Evolutionary conservation across 2,888 invertebrate species (phyloP), one percentile per base, ranked within the genome.

Genomic region (Eucriotettix oculatus): DNA sequence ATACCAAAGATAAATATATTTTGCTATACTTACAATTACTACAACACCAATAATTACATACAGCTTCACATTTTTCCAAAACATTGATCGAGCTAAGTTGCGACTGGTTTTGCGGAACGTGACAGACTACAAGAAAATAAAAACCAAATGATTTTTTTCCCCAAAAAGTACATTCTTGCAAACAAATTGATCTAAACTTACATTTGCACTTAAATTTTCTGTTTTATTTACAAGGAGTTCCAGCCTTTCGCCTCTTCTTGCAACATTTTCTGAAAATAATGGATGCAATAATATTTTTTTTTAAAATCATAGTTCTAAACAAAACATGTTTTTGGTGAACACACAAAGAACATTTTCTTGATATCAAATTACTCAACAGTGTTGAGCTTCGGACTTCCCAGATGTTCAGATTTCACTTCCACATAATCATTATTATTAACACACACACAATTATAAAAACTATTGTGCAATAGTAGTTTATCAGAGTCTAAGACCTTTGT

Each of bases 1-100:
- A 29, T 29, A 29, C 2, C 29, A 29, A 29, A 29, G 29, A 29
- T 29, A 29, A 29, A 29, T 7, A 29, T 29, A 5, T 29, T 29
- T 29, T 29, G 2, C 29, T 7, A 10, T 66, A 77, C 80, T 77
- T 67, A 85, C 86, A 65, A 86, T 76, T 56, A 87, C 74, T 58
- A 85, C 76, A 9, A 78, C 72, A 29, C 77, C 83, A 65, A 86
- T 76, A 64, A 92, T 83, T 12, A 89, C 79, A 67, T 92, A 92
- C 70, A 94, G 79, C 73, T 95, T 94, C 16, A 94, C 82, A 71
- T 92, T 95, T 74, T 94, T 93, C 93, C 93, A 94, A 75, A 91
- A 95, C 75, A 95, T 79, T 16, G 90, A 86, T 52, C 92, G 79
- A 44, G 91, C 90, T 63, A 96, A 74, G 65, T 87, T 90, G 69